Percentiles rank a stretch among this genome's conserved stretches.
phyloP scores from a whole-genome alignment of 2,888 invertebrate genomes.

The Mesorhabditis sp. region DNA sequence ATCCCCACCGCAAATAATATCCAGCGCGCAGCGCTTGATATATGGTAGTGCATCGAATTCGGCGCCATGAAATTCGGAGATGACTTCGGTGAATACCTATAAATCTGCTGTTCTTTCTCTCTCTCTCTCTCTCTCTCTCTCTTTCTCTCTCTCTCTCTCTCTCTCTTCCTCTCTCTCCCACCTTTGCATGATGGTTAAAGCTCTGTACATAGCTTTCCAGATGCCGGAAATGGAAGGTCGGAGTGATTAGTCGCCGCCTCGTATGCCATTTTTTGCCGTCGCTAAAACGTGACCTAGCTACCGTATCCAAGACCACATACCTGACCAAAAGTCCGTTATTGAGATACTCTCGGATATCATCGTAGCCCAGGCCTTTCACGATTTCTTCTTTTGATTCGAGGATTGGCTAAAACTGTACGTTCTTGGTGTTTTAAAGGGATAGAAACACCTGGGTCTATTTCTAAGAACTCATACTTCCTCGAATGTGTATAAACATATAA shows the following conservation, averaged over 20 bases:
- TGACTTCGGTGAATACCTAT: background rate
- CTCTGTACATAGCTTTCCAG: background rate
- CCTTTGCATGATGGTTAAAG: background rate
- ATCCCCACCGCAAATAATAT: background rate
- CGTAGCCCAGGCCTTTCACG: background rate
- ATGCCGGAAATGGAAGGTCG: slow-evolving; percentile 6
- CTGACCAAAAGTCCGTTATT: background rate
- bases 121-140: too few species aligned
- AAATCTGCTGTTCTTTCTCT: background rate
- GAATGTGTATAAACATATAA: too few species aligned
- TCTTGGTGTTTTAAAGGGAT: too few species aligned
- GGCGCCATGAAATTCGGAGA: background rate
- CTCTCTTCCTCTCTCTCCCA: too few species aligned
- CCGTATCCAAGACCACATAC: background rate
- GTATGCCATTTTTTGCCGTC: background rate
- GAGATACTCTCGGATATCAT: background rate
- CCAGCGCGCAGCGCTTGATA: background rate
- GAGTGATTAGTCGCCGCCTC: background rate
- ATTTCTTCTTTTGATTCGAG: background rate
- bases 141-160: too few species aligned
- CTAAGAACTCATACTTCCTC: too few species aligned
- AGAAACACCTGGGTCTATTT: too few species aligned
- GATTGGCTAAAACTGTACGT: background rate
- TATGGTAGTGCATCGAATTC: background rate
- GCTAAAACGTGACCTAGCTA: background rate